Conservation (phyloP, 1,140 invertebrate genomes). For the Magallana angulata region DNA sequence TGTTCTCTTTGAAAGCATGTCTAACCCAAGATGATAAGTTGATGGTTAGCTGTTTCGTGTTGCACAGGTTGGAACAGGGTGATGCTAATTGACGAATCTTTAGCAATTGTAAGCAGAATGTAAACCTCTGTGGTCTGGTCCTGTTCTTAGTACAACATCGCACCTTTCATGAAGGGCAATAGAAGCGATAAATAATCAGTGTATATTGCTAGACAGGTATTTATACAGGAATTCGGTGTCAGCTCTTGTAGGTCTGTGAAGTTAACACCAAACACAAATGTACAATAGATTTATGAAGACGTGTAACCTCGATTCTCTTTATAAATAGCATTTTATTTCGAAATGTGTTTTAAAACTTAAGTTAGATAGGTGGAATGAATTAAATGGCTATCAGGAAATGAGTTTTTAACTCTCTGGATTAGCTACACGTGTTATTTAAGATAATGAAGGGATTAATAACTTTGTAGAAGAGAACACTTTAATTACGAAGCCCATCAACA, state of each 20-base stretch:
- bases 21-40: not conserved
- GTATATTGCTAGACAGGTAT: not conserved
- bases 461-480: too few relatives aligned
- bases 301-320: not conserved
- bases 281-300: not conserved
- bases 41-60: not conserved
- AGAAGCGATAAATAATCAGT: not conserved
- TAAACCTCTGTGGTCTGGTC: not conserved
- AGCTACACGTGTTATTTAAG: too few relatives aligned
- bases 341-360: not conserved
- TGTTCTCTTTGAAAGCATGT: too few relatives aligned
- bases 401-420: too few relatives aligned
- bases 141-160: not conserved
- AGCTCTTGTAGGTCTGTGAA: not conserved
- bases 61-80: slow-evolving; percentile 5
- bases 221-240: not conserved
- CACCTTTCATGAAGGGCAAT: not conserved
- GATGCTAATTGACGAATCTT: not conserved
- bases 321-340: slow-evolving; percentile 14
- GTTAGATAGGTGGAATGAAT: not conserved
- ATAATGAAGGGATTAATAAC: too few relatives aligned
- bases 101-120: not conserved
- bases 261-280: slow-evolving; percentile 4
- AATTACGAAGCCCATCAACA: too few relatives aligned
- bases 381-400: not conserved